These are phyloP conservation scores for human (Homo sapiens) DNA, from an alignment of 2,113 vertebrate species.

Conservation along the genomic window GRCh38 chr14:78728001-78728500, in stretches of 20 bases:
- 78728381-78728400: background rate
- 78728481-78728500: background rate
- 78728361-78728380: constrained; percentile 50
- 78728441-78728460: background rate
- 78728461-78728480: background rate
- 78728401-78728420: background rate
- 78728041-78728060: background rate
- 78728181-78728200: background rate
- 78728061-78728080: background rate
- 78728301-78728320: constrained; percentile 69
- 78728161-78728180: background rate
- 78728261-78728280: constrained; percentile 69
- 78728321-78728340: constrained; percentile 64
- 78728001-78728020: background rate
- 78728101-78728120: background rate
- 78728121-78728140: background rate
- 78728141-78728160: background rate
- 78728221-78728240: background rate
- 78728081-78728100: background rate
- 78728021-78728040: background rate
- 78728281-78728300: constrained; percentile 73
- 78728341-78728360: constrained; percentile 67
- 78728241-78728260: constrained; percentile 44
- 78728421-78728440: background rate
- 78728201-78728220: background rate